Evolutionary conservation across 2,888 invertebrate genomes (phyloP).

Genomic region (Bhutanitis thaidina): DNA sequence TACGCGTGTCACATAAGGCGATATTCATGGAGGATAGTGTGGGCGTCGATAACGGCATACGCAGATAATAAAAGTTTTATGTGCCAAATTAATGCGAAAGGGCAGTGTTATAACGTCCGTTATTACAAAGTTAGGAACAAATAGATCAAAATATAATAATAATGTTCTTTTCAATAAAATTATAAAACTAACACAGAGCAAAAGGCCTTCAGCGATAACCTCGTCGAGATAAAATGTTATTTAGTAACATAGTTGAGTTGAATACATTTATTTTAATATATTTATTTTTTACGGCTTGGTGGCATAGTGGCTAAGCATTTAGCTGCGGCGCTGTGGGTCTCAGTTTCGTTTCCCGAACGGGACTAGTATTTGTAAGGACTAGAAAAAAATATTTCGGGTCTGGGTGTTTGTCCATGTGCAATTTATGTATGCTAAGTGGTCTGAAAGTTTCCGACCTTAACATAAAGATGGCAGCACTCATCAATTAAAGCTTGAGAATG

Average conservation of each 20-base stretch:
- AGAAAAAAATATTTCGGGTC: no score
- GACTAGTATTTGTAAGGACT: no score
- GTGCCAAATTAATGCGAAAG: slow-evolving; percentile 23
- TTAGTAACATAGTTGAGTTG: background rate
- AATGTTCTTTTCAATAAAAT: slow-evolving; percentile 1
- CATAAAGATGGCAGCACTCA: no score
- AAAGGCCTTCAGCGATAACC: slow-evolving; percentile 3
- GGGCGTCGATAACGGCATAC: slow-evolving; percentile 30
- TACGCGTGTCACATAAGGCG: slow-evolving; percentile 24
- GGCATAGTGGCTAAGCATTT: no score
- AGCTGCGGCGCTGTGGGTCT: no score
- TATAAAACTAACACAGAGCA: background rate
- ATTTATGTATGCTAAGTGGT: no score
- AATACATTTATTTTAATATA: no score
- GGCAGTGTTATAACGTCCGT: slow-evolving; percentile 22
- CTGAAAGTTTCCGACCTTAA: no score
- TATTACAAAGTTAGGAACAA: slow-evolving; percentile 7
- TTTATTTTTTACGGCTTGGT: no score
- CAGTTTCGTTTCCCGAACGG: no score
- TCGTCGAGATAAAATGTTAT: slow-evolving; percentile 6
- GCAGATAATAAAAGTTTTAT: slow-evolving; percentile 28
- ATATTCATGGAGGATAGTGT: slow-evolving; percentile 32
- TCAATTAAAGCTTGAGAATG: no score
- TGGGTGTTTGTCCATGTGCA: no score
- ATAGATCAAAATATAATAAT: slow-evolving; percentile 9